Base-by-base conservation (phyloP, 1,140 invertebrate species). In the Archivesica marissinica region DNA sequence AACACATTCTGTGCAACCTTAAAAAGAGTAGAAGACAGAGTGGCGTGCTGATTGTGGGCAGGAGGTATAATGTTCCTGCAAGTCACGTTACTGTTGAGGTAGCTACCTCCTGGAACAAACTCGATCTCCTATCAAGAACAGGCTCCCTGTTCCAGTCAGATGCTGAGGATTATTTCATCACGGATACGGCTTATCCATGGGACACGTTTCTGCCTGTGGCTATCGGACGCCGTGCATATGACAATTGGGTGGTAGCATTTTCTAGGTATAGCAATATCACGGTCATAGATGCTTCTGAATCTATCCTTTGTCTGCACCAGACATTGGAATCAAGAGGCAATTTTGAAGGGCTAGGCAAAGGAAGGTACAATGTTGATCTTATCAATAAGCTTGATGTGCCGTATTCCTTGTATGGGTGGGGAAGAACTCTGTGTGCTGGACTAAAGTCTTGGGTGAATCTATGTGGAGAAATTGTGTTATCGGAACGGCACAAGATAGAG, bases 151-250 rank as follows among this genome's bases (percentile, higher is more conserved):
- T 90, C 54, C 74, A 85, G 28, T 68, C 83, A n/a, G 76, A 89
- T 80, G 88, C 91, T 20, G 88, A 89, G 38, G 91, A 92, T 66
- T 91, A 88, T 72, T 92, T 92, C 70, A 87, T 92, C 6, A 89
- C 89, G 25, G 68, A 87, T 52, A 56, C 39, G 38, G 44, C n/a
- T 39, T 92, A 87, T 86, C 89, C 89, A 7, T 92, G 90, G 91
- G 44, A 89, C 9, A 54, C 15, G n/a, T 75, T 91, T 33, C 87
- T 88, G 33, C 88, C 87, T 9, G 81, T 92, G 17, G 91, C 88
- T 30, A 86, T 92, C 33, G 91, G 91, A n/a, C 78, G 90, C 20
- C 52, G 72, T 1, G 89, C 80, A 2, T 92, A 92, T 74, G 91
- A 92, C 76, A 92, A 92, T 61, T 92, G 87, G 82, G 54, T 92